Base-by-base conservation (phyloP, 2,888 invertebrate genomes). In the Cheilosia vernalis region DNA sequence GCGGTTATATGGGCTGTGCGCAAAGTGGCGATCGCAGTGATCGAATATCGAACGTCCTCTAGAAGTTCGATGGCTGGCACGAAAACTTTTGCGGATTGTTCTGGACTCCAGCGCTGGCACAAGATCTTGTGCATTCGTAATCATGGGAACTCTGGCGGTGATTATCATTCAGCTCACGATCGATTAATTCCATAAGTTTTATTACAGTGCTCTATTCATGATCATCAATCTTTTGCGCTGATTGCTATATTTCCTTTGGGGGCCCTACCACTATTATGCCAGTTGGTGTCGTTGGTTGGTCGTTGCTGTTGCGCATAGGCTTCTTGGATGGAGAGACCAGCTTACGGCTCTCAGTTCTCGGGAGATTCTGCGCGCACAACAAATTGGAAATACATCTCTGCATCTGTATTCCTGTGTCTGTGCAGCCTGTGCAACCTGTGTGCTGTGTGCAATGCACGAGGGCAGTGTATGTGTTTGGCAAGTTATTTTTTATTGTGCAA, bases 101-200 rank as follows among this genome's bases (percentile, higher is more conserved):
- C 85, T 85, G 85, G 55, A 85, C 81, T 76, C 61, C 70, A 66
- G n/a, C 37, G 47, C 40, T n/a, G 19, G 15, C 60, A 24, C 27
- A 40, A 44, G 40, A 42, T 60, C 47, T 56, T 61, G 47, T 85
- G 85, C 76, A 85, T 85, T 61, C 17, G 60, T 85, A 85, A 85
- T 77, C 85, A 85, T 85, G 85, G 85, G 85, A 85, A 85, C 85
- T 81, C 80, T 67, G 30, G 63, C 51, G 76, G 85, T 85, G 85
- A 85, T 85, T 85, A 85, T 85, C 85, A 85, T 85, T 80, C 85
- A 72, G 61, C 80, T 80, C 85, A 85, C 85, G 80, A 85, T 80
- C 85, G 85, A 85, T 85, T 85, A 85, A 85, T 85, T 85, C 85
- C 85, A 85, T 85, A 85, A 85, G 80, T 80, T 76, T 85, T 81